Conservation (phyloP, 35 echinoderm and acorn worm genomes). For the Patiria miniata region DNA sequence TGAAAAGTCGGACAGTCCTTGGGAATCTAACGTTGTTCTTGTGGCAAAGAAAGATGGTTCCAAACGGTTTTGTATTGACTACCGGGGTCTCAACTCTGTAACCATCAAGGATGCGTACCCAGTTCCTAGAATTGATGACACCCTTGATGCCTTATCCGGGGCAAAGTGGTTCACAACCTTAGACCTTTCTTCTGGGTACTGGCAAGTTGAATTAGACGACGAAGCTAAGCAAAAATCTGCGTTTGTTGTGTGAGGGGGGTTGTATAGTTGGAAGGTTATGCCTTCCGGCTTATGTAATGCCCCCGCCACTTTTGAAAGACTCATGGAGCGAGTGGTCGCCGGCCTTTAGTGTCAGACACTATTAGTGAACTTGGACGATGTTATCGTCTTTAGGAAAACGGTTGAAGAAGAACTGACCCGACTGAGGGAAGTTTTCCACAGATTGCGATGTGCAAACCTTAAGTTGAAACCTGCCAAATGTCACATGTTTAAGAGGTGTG, state of each 20-base stretch:
- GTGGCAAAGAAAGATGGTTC: constrained; percentile 57
- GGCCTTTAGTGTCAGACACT: constrained; percentile 42
- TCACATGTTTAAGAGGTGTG: constrained; percentile 24
- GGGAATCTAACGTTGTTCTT: constrained; percentile 46
- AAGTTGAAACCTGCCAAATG: constrained; percentile 64
- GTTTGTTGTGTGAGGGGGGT: constrained; percentile 34
- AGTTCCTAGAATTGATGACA: too few species aligned
- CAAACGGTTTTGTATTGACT: constrained; percentile 51
- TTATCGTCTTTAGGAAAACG: too few species aligned
- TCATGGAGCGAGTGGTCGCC: constrained; percentile 40
- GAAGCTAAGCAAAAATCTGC: constrained; percentile 56
- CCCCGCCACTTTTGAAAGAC: constrained; percentile 68
- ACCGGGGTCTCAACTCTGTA: not conserved
- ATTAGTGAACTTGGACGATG: constrained; percentile 46
- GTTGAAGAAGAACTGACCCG: too few species aligned
- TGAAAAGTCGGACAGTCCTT: constrained; percentile 44
- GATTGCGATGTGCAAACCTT: not conserved
- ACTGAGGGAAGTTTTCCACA: too few species aligned
- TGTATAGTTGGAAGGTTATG: constrained; percentile 57
- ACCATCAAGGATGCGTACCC: too few species aligned
- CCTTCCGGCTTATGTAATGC: too few species aligned
- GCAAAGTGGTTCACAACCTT: constrained; percentile 40
- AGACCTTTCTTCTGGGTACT: constrained; percentile 58
- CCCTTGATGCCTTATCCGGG: constrained; percentile 25
- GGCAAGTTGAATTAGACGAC: too few species aligned